Evolutionary conservation across 1,140 invertebrate species (phyloP).

Genomic region (Cyrtorhinus lividipennis): DNA sequence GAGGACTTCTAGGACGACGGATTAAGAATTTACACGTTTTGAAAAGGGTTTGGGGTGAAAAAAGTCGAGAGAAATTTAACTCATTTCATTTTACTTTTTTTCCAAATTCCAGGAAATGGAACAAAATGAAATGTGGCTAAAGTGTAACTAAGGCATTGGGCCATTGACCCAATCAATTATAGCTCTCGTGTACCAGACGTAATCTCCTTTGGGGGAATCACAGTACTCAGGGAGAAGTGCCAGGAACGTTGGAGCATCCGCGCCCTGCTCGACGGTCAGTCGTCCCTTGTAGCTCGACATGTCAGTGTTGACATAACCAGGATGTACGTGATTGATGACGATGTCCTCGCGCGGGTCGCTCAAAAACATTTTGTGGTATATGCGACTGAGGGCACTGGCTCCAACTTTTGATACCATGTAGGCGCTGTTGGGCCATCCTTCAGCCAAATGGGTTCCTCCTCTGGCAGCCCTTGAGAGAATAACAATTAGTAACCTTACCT

Average conservation of each 20-base stretch:
- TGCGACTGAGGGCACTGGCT: slow-evolving; percentile 43
- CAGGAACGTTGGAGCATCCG: slow-evolving; percentile 7
- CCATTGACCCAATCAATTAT: slow-evolving; percentile 17
- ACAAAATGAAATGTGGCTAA: no score
- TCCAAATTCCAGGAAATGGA: no score
- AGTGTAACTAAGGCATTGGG: no score
- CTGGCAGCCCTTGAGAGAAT: slow-evolving; percentile 18
- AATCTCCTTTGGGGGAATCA: slow-evolving; percentile 11
- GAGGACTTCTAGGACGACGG: no score
- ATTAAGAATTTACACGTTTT: no score
- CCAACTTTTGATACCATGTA: slow-evolving; percentile 60
- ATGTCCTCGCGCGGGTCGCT: slow-evolving; percentile 32
- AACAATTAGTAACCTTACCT: no score
- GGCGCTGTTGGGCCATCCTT: slow-evolving; percentile 46
- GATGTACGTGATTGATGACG: slow-evolving; percentile 49
- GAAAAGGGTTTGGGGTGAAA: no score
- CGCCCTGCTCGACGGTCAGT: slow-evolving; percentile 48
- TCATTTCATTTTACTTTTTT: no score
- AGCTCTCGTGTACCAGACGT: slow-evolving; percentile 7
- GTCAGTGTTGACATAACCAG: slow-evolving; percentile 56
- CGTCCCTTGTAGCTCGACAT: slow-evolving; percentile 53
- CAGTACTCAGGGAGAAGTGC: slow-evolving; percentile 7
- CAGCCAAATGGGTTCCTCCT: slow-evolving; percentile 11
- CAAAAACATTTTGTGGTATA: slow-evolving; percentile 45
- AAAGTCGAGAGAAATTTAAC: no score